A percentile compares a stretch with the other conserved stretches of the same genome.
Conservation (phyloP, 2,888 invertebrate species). For the Miltochrista miniata region DNA sequence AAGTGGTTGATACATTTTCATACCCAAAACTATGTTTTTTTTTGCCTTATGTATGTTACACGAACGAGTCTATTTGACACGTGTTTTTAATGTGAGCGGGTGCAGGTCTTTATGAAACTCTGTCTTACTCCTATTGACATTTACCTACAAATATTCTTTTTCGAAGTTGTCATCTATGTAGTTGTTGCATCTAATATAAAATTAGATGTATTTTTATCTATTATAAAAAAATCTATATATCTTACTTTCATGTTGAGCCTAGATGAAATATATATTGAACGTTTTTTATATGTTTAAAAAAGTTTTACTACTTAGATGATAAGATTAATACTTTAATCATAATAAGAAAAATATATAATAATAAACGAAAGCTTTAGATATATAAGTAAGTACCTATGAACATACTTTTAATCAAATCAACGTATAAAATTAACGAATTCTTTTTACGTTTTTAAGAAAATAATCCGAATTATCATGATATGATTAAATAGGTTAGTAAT, state of each 20-base stretch:
- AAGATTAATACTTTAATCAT: constrained; percentile 2
- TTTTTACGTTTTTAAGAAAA: background rate
- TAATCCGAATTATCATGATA: background rate
- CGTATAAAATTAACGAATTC: background rate
- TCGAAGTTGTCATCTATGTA: background rate
- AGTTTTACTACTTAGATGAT: constrained; percentile 3
- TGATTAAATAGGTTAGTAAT: too few species aligned
- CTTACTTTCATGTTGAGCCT: background rate
- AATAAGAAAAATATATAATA: background rate
- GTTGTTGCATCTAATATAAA: background rate
- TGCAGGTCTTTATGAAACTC: background rate
- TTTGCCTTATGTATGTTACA: too few species aligned
- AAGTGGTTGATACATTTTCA: too few species aligned
- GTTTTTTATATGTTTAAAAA: background rate
- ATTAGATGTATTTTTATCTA: constrained; percentile 10
- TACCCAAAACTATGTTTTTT: too few species aligned
- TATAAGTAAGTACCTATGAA: background rate
- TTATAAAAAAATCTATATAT: background rate
- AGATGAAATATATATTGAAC: background rate
- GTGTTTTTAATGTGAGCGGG: too few species aligned
- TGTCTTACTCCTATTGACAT: background rate
- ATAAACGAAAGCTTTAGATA: background rate
- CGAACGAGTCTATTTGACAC: too few species aligned
- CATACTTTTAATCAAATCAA: background rate
- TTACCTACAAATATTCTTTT: too few species aligned